Evolutionary conservation across 2,113 vertebrate genomes (phyloP), one percentile per base, ranked within the genome.

Genomic region (Cottus gobio): DNA sequence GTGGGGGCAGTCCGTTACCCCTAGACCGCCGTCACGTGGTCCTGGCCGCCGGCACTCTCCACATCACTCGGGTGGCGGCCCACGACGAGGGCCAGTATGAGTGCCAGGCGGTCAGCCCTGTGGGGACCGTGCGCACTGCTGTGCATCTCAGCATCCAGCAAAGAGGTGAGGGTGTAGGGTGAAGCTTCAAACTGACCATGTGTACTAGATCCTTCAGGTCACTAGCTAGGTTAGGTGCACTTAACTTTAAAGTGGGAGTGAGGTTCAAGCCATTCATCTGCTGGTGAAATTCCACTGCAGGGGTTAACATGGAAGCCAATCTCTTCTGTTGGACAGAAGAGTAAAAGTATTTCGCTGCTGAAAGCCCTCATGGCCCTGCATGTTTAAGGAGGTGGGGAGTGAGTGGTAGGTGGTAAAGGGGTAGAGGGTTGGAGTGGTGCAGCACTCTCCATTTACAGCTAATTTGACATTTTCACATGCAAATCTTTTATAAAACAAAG

Each of bases 31-130:
- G 97, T 8, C 96, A 98, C 34, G 90, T 96, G 37, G 95, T 98
- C 48, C 91, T 99, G 0, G 96, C 97, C 0, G 94, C 96, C 0
- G 97, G 98, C 20, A 96, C 97, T 0, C 93, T 99, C 20, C 95
- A 97, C 64, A 97, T 99, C 92, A 95, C 96, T 5, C 93, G 93
- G 0, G 96, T 99, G 22, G 97, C 97, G 0, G 93, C 96, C 18
- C 97, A 99, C 1, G 98, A 99, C 63, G 97, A 98, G 90, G 97
- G 97, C 54, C 97, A 98, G 90, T 99, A 99, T 0, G 97, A 99
- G 91, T 99, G 98, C 87, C 98, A 99, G 90, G 98, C 97, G 0
- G 95, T 98, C 85, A 99, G 96, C 90, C 95, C 97, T 9, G 96
- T 99, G 0, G 98, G 98, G 36, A 97, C 96, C 0, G 96, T 96